Evolutionary conservation across 2,888 invertebrate genomes (phyloP).

Genomic region (Machimus rusticus): DNA sequence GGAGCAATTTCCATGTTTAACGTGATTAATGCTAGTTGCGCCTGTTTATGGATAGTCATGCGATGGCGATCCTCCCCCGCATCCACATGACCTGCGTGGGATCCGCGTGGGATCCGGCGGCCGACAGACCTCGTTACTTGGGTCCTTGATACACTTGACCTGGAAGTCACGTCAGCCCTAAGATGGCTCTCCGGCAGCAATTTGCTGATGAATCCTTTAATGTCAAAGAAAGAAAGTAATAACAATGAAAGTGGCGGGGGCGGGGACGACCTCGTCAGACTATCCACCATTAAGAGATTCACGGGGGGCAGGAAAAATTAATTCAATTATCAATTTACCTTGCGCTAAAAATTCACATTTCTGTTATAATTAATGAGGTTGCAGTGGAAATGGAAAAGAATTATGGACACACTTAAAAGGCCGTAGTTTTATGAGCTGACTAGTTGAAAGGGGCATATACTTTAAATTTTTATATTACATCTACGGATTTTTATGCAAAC

Average conservation of each 20-base stretch:
- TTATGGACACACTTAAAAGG: neutral
- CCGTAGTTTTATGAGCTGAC: neutral
- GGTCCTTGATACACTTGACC: neutral
- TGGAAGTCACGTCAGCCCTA: neutral
- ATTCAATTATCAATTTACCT: neutral
- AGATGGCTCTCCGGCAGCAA: neutral
- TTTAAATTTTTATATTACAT: neutral
- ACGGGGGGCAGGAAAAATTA: neutral
- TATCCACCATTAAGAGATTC: neutral
- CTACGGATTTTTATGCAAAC: neutral
- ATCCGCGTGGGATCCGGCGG: neutral
- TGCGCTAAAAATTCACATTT: neutral
- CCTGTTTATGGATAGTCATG: slow-evolving; percentile 27
- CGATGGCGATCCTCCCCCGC: slow-evolving; percentile 2
- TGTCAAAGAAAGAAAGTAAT: neutral
- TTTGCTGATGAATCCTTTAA: neutral
- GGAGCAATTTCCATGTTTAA: slow-evolving; percentile 27
- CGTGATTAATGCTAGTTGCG: slow-evolving; percentile 35
- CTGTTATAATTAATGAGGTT: neutral
- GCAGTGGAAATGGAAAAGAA: neutral
- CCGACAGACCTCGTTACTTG: neutral
- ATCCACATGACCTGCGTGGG: neutral
- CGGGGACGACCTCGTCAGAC: neutral
- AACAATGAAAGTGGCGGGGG: neutral
- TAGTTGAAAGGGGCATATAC: neutral